phyloP scores from a whole-genome alignment of 2,113 vertebrate species.

The Oxyura jamaicensis region DNA sequence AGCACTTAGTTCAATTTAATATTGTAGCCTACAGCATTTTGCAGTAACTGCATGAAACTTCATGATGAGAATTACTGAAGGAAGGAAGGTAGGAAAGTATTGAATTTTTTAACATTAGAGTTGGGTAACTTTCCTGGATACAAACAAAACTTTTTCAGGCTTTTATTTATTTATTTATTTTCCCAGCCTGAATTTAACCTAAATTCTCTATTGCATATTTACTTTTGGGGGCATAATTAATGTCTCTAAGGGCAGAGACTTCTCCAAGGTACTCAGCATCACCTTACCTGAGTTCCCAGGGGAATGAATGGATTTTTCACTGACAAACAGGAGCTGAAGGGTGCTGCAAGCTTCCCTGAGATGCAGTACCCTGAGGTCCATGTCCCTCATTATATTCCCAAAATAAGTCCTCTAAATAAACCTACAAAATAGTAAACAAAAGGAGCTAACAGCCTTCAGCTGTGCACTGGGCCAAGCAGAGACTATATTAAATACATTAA shows the following conservation, averaged over 20 bases:
- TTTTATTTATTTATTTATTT: no score
- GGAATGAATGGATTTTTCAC: background rate
- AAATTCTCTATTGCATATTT: background rate
- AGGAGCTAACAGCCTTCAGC: background rate
- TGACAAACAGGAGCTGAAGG: background rate
- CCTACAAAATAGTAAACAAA: background rate
- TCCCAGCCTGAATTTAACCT: background rate
- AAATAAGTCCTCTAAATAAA: background rate
- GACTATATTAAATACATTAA: background rate
- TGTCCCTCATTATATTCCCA: background rate
- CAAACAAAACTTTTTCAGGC: background rate
- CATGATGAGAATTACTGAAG: background rate
- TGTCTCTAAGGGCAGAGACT: background rate
- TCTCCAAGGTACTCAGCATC: background rate
- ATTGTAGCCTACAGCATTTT: background rate
- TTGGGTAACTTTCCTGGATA: background rate
- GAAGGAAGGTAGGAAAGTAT: background rate
- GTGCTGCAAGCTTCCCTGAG: background rate
- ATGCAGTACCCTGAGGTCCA: background rate
- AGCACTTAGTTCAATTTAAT: background rate
- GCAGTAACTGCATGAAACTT: background rate
- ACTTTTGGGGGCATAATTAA: background rate
- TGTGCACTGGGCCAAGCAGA: background rate
- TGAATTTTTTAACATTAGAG: background rate
- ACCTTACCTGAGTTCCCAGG: background rate